Conservation (phyloP, 1,140 invertebrate species). For the Stegodyphus dumicola region DNA sequence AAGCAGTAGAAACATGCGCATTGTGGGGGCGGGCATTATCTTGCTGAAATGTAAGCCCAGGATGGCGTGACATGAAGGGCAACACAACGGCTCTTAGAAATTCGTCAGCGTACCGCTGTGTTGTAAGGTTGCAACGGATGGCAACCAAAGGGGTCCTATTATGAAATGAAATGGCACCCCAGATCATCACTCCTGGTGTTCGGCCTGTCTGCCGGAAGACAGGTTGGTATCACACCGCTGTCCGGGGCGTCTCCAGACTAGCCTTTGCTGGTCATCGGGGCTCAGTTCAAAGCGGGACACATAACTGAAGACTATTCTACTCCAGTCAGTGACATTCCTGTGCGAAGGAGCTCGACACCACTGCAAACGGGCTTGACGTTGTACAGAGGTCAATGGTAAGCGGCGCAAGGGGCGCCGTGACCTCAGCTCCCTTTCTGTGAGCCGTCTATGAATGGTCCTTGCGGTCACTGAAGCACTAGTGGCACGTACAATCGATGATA, state of each 20-base stretch:
- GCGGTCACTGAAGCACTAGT: too few species aligned
- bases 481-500: too few species aligned
- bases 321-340: too few species aligned
- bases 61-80: conserved; percentile 4
- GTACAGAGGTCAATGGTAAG: too few species aligned
- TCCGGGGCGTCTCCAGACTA: not conserved
- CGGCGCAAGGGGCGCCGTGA: too few species aligned
- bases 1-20: conserved; percentile 9
- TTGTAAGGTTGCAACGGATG: conserved; percentile 1
- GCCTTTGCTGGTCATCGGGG: conserved; percentile 7
- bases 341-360: too few species aligned
- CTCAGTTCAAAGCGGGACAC: too few species aligned
- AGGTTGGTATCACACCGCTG: not conserved
- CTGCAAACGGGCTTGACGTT: too few species aligned
- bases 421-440: too few species aligned
- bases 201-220: not conserved
- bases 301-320: too few species aligned
- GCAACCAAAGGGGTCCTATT: not conserved
- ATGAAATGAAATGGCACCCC: conserved; percentile 3
- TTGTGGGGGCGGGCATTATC: not conserved
- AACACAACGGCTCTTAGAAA: not conserved
- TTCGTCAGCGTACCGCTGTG: conserved; percentile 1
- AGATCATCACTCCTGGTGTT: not conserved
- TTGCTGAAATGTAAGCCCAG: conserved; percentile 10
- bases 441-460: too few species aligned